phyloP scores from a whole-genome alignment of 2,113 vertebrate genomes.

The Prolemur simus region DNA sequence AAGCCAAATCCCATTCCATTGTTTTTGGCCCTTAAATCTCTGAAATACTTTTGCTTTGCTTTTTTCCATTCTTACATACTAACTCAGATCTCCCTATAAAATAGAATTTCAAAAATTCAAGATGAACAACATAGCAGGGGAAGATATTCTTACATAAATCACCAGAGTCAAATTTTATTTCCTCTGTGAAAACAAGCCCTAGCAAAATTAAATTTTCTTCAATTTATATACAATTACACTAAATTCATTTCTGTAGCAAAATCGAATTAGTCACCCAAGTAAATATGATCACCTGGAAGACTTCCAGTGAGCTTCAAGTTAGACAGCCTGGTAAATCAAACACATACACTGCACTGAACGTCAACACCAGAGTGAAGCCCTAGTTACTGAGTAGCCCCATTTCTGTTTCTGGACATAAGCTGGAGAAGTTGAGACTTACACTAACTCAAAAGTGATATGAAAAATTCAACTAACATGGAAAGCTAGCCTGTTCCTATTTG shows the following conservation, averaged over 20 bases:
- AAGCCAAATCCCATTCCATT: background rate
- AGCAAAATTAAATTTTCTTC: background rate
- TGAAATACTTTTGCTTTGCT: background rate
- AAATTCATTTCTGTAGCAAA: slow-evolving; percentile 8
- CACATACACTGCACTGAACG: background rate
- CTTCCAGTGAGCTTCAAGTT: background rate
- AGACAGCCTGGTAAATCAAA: background rate
- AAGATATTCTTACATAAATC: background rate
- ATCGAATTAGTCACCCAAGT: background rate
- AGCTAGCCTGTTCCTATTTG: background rate
- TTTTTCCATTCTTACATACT: slow-evolving; percentile 23
- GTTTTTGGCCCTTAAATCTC: background rate
- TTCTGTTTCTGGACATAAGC: background rate
- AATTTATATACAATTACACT: background rate
- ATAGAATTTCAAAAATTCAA: background rate
- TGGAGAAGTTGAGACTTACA: background rate
- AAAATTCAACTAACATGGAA: background rate
- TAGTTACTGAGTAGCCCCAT: background rate
- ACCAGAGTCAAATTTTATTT: background rate
- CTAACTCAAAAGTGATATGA: background rate
- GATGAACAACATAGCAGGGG: background rate
- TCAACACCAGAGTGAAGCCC: background rate
- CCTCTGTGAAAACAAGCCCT: background rate
- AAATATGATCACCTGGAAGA: background rate
- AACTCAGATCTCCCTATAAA: background rate